A percentile compares a stretch with the other conserved stretches of the same genome.
phyloP scores from a whole-genome alignment of 1,140 invertebrate species.

The Ditylenchus dipsaci region DNA sequence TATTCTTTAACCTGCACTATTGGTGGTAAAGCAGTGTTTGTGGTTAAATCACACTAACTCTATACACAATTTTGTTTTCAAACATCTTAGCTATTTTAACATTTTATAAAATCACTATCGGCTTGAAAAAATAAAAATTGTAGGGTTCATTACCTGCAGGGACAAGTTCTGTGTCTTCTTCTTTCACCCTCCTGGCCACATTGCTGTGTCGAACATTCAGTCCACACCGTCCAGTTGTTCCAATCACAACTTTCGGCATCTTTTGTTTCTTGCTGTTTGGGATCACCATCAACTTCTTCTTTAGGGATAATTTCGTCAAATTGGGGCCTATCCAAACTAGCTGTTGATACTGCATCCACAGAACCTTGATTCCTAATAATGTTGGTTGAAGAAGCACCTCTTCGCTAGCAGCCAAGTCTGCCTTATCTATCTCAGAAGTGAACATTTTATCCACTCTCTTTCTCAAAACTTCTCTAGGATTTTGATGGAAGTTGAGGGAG shows the following conservation, averaged over 20 bases:
- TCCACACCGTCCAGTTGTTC: conserved; percentile 20
- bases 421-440: background rate
- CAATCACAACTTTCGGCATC: background rate
- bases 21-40: background rate
- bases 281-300: background rate
- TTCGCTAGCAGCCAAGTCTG: background rate
- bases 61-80: background rate
- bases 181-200: conserved; percentile 17
- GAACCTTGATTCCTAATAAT: background rate
- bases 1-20: too few relatives aligned
- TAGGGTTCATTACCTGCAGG: conserved; percentile 6
- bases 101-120: background rate
- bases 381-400: background rate
- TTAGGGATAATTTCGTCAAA: background rate
- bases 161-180: conserved; percentile 19
- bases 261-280: background rate
- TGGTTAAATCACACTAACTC: background rate
- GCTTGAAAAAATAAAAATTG: background rate
- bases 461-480: conserved; percentile 5
- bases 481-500: background rate
- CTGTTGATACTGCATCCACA: background rate
- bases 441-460: background rate
- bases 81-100: background rate
- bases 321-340: background rate
- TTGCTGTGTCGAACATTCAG: conserved; percentile 10